Percentiles rank a stretch among this genome's conserved stretches.
Conservation (phyloP, 2,888 invertebrate species). For the Eristalis pertinax region DNA sequence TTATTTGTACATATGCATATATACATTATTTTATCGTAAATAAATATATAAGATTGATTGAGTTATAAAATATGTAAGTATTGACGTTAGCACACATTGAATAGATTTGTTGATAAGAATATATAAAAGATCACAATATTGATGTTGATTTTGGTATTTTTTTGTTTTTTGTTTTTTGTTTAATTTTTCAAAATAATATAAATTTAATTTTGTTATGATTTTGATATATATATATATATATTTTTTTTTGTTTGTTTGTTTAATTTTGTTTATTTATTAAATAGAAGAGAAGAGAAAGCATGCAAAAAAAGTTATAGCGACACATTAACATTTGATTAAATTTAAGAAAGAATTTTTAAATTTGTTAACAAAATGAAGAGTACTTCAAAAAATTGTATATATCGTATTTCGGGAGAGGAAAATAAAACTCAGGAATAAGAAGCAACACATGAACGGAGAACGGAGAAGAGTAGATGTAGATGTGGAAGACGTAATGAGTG, state of each 20-base stretch:
- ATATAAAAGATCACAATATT: slow-evolving; percentile 61
- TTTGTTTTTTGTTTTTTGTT: slow-evolving; percentile 68
- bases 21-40: slow-evolving; percentile 50
- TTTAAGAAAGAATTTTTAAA: slow-evolving; percentile 48
- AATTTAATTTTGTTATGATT: slow-evolving; percentile 72
- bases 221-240: no score
- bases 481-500: not conserved
- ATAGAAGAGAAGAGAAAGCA: slow-evolving; percentile 76
- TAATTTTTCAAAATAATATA: slow-evolving; percentile 42
- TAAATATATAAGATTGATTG: slow-evolving; percentile 62
- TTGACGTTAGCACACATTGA: slow-evolving; percentile 78
- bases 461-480: not conserved
- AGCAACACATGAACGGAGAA: not conserved
- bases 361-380: slow-evolving; percentile 30
- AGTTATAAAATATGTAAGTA: slow-evolving; percentile 63
- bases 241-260: slow-evolving; percentile 46
- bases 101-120: slow-evolving; percentile 42
- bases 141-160: slow-evolving; percentile 32
- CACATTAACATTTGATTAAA: slow-evolving; percentile 76
- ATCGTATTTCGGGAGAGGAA: not conserved
- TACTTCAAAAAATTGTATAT: not conserved
- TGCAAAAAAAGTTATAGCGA: slow-evolving; percentile 77
- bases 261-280: slow-evolving; percentile 72
- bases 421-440: slow-evolving; percentile 37
- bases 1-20: slow-evolving; percentile 74